These are phyloP conservation scores for Chironomus tepperi DNA, from an alignment of 1,140 invertebrate species.

Conservation along the genomic window DNA sequence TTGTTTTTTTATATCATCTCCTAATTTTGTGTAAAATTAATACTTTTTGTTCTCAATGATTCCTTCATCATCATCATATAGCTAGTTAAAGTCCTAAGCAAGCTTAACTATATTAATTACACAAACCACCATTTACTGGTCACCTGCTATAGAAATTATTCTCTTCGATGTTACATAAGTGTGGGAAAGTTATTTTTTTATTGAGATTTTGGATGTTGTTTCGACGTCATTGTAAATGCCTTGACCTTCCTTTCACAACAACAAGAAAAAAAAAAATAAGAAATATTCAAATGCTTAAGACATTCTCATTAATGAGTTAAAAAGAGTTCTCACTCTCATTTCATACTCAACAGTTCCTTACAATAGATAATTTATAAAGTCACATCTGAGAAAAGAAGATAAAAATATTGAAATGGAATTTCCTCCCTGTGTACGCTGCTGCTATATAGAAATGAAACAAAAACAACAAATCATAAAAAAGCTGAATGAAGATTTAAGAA, in stretches of 20 bases:
- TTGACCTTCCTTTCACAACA: background rate
- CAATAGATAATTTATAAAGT: background rate
- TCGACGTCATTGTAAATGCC: slow-evolving; percentile 4
- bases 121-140: background rate
- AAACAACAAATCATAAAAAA: background rate
- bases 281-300: background rate
- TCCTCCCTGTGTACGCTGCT: background rate
- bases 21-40: slow-evolving; percentile 4
- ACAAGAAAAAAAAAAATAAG: too few relatives aligned
- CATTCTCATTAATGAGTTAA: slow-evolving; percentile 3
- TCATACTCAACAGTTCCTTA: background rate
- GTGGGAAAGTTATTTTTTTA: background rate
- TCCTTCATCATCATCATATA: slow-evolving; percentile 10
- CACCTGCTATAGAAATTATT: slow-evolving; percentile 2
- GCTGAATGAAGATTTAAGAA: background rate
- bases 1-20: background rate
- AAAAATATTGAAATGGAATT: slow-evolving; percentile 10
- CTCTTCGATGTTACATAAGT: background rate
- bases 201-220: too few relatives aligned
- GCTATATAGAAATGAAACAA: background rate
- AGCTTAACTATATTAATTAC: background rate
- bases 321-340: slow-evolving; percentile 5
- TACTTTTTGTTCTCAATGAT: background rate
- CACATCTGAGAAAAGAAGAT: background rate
- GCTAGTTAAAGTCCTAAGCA: background rate